These are phyloP conservation scores for Actinernus sp. DNA, from an alignment of 92 coral and sea anemone genomes.

Conservation along the genomic window DNA sequence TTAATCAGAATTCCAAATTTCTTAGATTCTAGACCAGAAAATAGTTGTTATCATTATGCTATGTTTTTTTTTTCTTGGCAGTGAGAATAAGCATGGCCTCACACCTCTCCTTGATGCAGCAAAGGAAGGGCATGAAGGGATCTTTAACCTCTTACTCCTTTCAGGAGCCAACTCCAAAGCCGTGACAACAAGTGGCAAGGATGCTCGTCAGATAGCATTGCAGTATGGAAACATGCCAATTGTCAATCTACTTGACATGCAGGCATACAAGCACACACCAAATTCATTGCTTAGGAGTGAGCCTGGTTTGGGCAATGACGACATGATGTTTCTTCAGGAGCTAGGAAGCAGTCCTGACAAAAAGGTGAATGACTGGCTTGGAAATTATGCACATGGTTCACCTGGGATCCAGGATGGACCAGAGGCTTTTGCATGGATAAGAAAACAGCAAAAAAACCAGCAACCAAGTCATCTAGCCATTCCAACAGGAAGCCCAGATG, in stretches of 20 bases:
- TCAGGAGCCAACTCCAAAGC: conserved; percentile 58
- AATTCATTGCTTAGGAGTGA: conserved; percentile 75
- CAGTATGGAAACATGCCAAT: conserved; percentile 59
- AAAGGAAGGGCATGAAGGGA: conserved; percentile 78
- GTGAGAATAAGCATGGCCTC: conserved; percentile 63
- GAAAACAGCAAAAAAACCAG: conserved; percentile 8
- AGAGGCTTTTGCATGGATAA: conserved; percentile 69
- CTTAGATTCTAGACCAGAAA: too few relatives aligned
- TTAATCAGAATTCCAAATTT: too few relatives aligned
- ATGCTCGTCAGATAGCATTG: conserved; percentile 72
- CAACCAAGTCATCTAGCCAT: conserved; percentile 2
- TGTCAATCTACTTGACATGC: conserved; percentile 80
- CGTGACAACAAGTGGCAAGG: conserved; percentile 64
- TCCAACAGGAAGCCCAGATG: conserved; percentile 32
- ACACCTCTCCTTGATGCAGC: conserved; percentile 92
- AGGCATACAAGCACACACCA: conserved; percentile 29
- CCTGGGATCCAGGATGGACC: conserved; percentile 81
- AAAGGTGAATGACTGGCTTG: conserved; percentile 50
- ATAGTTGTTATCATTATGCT: too few relatives aligned
- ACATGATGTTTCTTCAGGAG: conserved; percentile 13
- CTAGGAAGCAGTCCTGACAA: conserved; percentile 23
- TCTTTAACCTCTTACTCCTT: conserved; percentile 66
- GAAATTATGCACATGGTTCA: conserved; percentile 19
- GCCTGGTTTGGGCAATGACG: conserved; percentile 69
- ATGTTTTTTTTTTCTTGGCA: too few relatives aligned